These are phyloP conservation scores for Pararge aegeria DNA, from an alignment of 1,140 invertebrate genomes.

Conservation along the genomic window DNA sequence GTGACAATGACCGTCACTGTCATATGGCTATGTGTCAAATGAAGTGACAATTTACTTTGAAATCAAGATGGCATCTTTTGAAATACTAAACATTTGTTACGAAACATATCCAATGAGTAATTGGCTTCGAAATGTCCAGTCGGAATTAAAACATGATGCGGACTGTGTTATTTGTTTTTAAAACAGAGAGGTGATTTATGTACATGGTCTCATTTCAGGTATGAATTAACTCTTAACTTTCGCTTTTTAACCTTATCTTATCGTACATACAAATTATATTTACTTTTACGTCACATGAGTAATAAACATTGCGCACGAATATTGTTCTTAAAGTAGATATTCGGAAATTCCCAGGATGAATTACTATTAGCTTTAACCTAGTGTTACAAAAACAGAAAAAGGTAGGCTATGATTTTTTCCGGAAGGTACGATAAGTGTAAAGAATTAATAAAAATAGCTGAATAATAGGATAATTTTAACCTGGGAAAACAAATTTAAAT, in stretches of 20 bases:
- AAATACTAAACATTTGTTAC: slow-evolving; percentile 28
- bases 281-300: neutral
- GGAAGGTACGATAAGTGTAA: no score
- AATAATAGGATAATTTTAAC: no score
- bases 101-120: slow-evolving; percentile 20
- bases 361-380: no score
- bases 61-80: neutral
- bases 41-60: slow-evolving; percentile 16
- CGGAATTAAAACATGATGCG: slow-evolving; percentile 24
- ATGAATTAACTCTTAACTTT: neutral
- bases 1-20: slow-evolving; percentile 12
- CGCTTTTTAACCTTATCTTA: neutral
- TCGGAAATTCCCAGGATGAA: no score
- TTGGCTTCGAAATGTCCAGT: slow-evolving; percentile 20
- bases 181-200: slow-evolving; percentile 13
- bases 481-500: no score
- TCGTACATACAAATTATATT: neutral
- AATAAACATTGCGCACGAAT: neutral
- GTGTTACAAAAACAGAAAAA: no score
- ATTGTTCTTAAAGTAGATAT: no score
- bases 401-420: no score
- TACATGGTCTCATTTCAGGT: neutral
- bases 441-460: no score
- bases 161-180: slow-evolving; percentile 8
- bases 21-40: slow-evolving; percentile 7